Evolutionary conservation across 1,140 invertebrate genomes (phyloP), one percentile per base, ranked within the genome.

Genomic region (Macrobrachium nipponense): DNA sequence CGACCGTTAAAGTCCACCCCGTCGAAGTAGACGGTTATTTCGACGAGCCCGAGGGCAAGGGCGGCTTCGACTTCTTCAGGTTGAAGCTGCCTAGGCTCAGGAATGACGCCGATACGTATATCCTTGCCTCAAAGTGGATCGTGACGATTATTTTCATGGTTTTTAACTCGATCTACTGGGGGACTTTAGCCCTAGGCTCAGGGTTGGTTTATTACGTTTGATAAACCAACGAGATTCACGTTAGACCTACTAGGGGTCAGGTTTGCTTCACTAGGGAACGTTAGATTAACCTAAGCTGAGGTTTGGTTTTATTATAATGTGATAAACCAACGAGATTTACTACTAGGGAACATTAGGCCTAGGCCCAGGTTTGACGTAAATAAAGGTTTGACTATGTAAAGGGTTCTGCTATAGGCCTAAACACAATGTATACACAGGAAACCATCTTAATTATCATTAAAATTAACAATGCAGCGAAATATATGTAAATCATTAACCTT

Each of bases 141-240:
- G 77, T 62, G 14, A 68, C 17, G 5, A 3, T 20, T 44, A 76
- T 82, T 61, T 87, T 81, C 72, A 5, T 68, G 44, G 23, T 82
- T 4, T 87, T 87, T 80, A 87, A 87, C 23, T 8, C 76, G 61
- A 20, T 77, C 2, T 87, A 87, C 79, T 87, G 85, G 85, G 85
- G 79, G 0, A 82, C 72, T 6, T 80, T 87, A 11, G 58, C 72
- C 8, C 43, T 59, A 0, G 79, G 64, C n/a, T 87, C 85, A 18
- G 85, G 85, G 1, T 61, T 87, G 11, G 72, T 87, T 12, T 87
- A 87, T 58, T 82, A 66, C 23, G 18, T 18, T 14, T 87, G 61
- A 43, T n/a, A 36, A 1, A 36, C 27, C 27, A 36, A 36, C 1
- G 27, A 36, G 27, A 36, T 36, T 4, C 4, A 36, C 27, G n/a